Evolutionary conservation across 2,888 invertebrate genomes (phyloP), one percentile per base, ranked within the genome.

Genomic region (Ennomos erosarius): DNA sequence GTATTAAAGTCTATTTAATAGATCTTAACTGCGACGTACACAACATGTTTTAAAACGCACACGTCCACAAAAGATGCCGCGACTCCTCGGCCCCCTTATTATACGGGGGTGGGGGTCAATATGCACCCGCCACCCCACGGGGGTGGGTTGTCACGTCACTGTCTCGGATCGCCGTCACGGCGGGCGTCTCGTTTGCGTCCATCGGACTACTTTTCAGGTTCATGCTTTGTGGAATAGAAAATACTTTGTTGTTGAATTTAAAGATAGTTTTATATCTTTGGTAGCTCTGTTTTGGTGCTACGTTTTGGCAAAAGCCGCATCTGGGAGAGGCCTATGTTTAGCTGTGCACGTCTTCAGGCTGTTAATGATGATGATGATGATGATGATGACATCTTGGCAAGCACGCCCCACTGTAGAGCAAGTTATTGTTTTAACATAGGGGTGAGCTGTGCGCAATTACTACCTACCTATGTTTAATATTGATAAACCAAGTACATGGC

Each of bases 101-200:
- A 88, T 84, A 86, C 84, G 65, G 65, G 55, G 67, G 70, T 75
- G 83, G 85, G 84, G 83, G 84, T 84, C 85, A 84, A 79, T 80
- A 80, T 81, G 80, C 79, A 75, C 79, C 80, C 77, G 72, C 61
- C 52, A 70, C 66, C 68, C 53, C 66, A 56, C 61, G 53, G 56
- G 52, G 68, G 75, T 62, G 67, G 75, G 70, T 62, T 72, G 90
- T 91, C 90, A 89, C 90, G 90, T 91, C 91, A 91, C 88, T 90
- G 90, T 90, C 90, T 87, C 83, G 59, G 55, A 43, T 51, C 51
- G 55, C 59, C 55, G 59, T 60, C 59, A 60, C 84, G 84, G 77
- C 79, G 78, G 75, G 78, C 85, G 86, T 87, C 88, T 88, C 88
- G 90, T 89, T 88, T 87, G 83, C 84, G 86, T 87, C 85, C 84